A percentile compares a stretch with the other conserved stretches of the same genome.
Evolutionary conservation across 1,140 invertebrate species (phyloP).

Genomic region (Helicoverpa armigera): DNA sequence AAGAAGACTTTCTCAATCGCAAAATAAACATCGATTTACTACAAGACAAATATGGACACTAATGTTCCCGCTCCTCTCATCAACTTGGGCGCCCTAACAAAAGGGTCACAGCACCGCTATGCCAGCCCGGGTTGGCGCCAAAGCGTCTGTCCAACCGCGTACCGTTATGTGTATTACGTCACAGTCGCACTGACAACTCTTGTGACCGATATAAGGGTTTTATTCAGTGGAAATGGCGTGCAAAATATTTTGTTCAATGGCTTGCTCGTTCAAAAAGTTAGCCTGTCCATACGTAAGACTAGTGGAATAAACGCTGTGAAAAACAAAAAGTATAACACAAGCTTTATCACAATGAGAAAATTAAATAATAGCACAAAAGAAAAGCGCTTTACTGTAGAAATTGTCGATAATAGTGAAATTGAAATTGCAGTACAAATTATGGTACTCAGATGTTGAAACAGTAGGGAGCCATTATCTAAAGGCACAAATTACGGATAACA

Average conservation of each 20-base stretch:
- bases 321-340: too few relatives aligned
- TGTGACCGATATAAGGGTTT: conserved; percentile 20
- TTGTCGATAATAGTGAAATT: too few relatives aligned
- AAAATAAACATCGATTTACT: not conserved
- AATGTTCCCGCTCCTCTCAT: not conserved
- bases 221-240: not conserved
- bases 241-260: too few relatives aligned
- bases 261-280: not conserved
- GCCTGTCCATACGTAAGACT: too few relatives aligned
- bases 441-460: too few relatives aligned
- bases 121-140: conserved; percentile 69
- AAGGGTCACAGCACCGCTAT: conserved; percentile 73
- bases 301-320: too few relatives aligned
- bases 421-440: too few relatives aligned
- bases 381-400: too few relatives aligned
- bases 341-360: too few relatives aligned
- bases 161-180: conserved; percentile 33
- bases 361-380: too few relatives aligned
- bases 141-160: conserved; percentile 25
- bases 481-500: too few relatives aligned
- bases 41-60: not conserved
- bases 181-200: conserved; percentile 25
- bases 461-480: too few relatives aligned
- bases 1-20: not conserved
- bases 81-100: conserved; percentile 33